phyloP scores from a whole-genome alignment of 2,888 invertebrate genomes.

The Euzophera pinguis region DNA sequence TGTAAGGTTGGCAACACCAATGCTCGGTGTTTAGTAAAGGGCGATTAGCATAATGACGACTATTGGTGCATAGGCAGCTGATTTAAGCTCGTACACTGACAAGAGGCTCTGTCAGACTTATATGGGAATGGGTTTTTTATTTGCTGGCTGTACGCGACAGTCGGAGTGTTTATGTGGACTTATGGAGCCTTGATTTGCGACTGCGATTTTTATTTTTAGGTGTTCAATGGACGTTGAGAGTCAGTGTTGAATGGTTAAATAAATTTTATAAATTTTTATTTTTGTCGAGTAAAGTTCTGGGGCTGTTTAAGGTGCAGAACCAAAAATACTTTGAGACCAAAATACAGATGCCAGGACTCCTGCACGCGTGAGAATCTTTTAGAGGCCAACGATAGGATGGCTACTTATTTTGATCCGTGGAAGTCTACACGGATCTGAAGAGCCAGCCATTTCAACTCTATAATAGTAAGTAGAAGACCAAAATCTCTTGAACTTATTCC shows the following conservation, averaged over 20 bases:
- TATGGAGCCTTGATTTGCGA: slow-evolving; percentile 9
- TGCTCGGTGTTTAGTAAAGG: slow-evolving; percentile 57
- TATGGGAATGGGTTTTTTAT: slow-evolving; percentile 70
- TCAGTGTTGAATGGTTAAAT: neutral
- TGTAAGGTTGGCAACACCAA: slow-evolving; percentile 40
- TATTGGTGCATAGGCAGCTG: slow-evolving; percentile 74
- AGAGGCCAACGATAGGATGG: too few relatives aligned
- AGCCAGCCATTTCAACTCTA: too few relatives aligned
- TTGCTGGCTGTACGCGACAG: slow-evolving; percentile 50
- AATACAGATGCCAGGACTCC: too few relatives aligned
- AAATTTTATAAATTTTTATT: neutral
- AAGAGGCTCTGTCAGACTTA: slow-evolving; percentile 57
- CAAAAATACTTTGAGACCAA: too few relatives aligned
- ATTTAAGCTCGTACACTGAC: slow-evolving; percentile 68
- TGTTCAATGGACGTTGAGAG: slow-evolving; percentile 23
- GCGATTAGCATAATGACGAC: slow-evolving; percentile 73
- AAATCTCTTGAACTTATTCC: too few relatives aligned
- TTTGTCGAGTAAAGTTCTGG: neutral
- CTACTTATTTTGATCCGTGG: too few relatives aligned
- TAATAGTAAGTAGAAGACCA: too few relatives aligned
- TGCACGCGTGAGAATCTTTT: too few relatives aligned
- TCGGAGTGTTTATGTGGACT: slow-evolving; percentile 26
- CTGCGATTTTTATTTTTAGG: neutral
- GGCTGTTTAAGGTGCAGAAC: neutral
- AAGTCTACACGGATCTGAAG: too few relatives aligned